These are phyloP conservation scores for Paragorgia papillata DNA, from an alignment of 92 coral and sea anemone species.

Conservation along the genomic window DNA sequence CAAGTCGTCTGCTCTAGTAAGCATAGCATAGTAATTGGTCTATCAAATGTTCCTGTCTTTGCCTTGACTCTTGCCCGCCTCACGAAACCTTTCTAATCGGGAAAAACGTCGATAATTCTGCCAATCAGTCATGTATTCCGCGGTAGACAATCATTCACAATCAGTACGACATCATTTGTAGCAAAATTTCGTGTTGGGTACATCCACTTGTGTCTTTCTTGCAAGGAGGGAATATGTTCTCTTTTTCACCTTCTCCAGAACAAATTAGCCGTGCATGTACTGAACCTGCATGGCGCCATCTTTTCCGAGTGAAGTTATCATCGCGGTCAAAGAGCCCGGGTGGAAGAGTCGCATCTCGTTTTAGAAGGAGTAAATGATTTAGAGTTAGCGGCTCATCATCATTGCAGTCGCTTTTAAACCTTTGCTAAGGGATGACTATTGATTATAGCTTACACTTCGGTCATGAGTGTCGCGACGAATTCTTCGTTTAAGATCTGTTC, in stretches of 20 bases:
- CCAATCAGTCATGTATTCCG: slow-evolving; percentile 40
- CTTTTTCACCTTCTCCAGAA: slow-evolving; percentile 45
- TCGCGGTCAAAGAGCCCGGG: slow-evolving; percentile 33
- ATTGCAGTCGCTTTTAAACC: slow-evolving; percentile 27
- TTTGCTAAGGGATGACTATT: slow-evolving; percentile 36
- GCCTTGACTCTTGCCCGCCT: neutral
- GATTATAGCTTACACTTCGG: slow-evolving; percentile 33
- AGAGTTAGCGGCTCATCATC: slow-evolving; percentile 39
- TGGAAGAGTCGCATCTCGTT: slow-evolving; percentile 9
- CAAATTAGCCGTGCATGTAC: slow-evolving; percentile 12
- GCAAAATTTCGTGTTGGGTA: slow-evolving; percentile 33
- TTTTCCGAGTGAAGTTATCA: neutral
- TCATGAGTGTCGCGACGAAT: slow-evolving; percentile 8
- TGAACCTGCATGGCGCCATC: slow-evolving; percentile 41
- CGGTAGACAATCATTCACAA: slow-evolving; percentile 19
- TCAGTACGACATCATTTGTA: slow-evolving; percentile 32
- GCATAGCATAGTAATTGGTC: slow-evolving; percentile 25
- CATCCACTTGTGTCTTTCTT: slow-evolving; percentile 39
- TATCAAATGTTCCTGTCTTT: slow-evolving; percentile 12
- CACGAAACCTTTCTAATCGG: slow-evolving; percentile 20
- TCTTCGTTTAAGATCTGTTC: slow-evolving; percentile 37
- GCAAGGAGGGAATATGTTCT: slow-evolving; percentile 42
- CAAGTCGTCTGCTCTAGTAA: neutral
- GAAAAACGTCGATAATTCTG: slow-evolving; percentile 26
- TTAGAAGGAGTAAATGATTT: slow-evolving; percentile 33